These are phyloP conservation scores for Pyralis farinalis DNA, from an alignment of 2,888 invertebrate species.

Conservation along the genomic window DNA sequence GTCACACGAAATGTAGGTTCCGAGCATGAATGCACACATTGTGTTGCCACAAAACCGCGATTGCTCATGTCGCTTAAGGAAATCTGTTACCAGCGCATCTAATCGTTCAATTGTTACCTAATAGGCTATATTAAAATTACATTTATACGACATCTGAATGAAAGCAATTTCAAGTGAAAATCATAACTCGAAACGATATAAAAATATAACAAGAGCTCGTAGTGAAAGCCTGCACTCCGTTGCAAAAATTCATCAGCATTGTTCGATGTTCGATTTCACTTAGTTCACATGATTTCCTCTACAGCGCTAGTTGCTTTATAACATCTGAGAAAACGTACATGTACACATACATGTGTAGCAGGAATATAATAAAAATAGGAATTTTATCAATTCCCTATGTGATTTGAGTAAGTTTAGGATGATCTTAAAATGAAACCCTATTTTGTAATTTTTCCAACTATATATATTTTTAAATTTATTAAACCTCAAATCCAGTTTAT, in stretches of 20 bases:
- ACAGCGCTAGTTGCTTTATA: conserved; percentile 13
- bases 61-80: conserved; percentile 7
- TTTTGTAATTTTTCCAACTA: no score
- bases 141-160: conserved; percentile 35
- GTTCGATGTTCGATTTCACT: conserved; percentile 65
- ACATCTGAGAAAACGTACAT: conserved; percentile 2
- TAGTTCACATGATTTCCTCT: conserved; percentile 65
- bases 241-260: conserved; percentile 64
- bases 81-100: conserved; percentile 21
- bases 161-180: conserved; percentile 32
- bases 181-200: conserved; percentile 24
- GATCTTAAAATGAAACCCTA: no score
- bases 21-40: conserved; percentile 6
- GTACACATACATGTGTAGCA: not conserved
- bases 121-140: conserved; percentile 21
- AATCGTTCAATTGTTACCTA: conserved; percentile 26
- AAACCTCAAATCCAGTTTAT: no score
- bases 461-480: no score
- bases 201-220: conserved; percentile 31
- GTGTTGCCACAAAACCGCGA: conserved; percentile 1
- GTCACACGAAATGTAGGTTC: not conserved
- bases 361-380: no score
- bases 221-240: conserved; percentile 56
- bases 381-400: no score
- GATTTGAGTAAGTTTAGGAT: no score